A percentile compares a stretch with the other conserved stretches of the same genome.
Evolutionary conservation across 2,113 vertebrate genomes (phyloP).

Genomic region (Deroptyus accipitrinus): DNA sequence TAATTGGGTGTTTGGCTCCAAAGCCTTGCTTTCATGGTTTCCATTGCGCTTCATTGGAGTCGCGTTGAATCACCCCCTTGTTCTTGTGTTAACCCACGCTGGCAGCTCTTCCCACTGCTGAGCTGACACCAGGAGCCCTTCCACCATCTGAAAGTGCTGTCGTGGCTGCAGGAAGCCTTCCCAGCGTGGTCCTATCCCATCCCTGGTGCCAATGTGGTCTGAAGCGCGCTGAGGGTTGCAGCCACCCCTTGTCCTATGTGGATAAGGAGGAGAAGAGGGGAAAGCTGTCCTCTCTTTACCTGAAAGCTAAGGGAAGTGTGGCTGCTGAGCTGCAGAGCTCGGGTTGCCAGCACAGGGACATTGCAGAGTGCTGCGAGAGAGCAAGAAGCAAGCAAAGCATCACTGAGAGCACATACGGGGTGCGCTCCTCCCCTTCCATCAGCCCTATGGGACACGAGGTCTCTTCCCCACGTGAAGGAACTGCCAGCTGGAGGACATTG

Average conservation of each 20-base stretch:
- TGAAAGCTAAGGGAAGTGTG: background rate
- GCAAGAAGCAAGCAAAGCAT: background rate
- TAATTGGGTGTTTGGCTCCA: background rate
- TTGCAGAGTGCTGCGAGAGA: background rate
- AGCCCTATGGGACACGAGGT: background rate
- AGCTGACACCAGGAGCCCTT: background rate
- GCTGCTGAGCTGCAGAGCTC: background rate
- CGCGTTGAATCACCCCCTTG: constrained; percentile 13
- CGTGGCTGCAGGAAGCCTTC: background rate
- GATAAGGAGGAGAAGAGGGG: background rate
- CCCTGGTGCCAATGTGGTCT: background rate
- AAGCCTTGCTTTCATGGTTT: background rate
- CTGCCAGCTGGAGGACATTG: background rate
- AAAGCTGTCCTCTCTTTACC: background rate
- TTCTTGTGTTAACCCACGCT: background rate
- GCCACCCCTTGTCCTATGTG: background rate
- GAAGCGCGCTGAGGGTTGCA: background rate
- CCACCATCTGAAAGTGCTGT: background rate
- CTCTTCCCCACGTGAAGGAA: fast-evolving
- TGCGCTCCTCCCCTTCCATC: background rate
- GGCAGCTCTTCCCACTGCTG: background rate
- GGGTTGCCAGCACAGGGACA: background rate
- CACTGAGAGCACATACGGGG: fast-evolving
- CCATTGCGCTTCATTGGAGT: background rate
- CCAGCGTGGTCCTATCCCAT: background rate